phyloP scores from a whole-genome alignment of 2,113 vertebrate genomes.

The Misgurnus mizolepis region DNA sequence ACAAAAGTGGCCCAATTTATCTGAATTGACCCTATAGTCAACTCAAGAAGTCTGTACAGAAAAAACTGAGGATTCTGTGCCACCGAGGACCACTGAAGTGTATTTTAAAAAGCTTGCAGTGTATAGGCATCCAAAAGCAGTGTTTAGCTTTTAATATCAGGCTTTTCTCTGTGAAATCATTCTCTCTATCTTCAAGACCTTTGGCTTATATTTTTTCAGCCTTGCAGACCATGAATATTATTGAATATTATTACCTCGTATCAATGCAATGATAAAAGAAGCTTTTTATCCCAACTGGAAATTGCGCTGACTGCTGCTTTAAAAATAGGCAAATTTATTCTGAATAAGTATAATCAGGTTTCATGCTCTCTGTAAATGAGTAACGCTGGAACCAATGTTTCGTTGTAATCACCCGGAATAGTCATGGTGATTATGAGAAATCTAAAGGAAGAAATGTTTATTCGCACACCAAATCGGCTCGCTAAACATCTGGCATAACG shows the following conservation, averaged over 20 bases:
- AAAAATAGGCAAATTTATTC: conserved; percentile 45
- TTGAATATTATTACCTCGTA: conserved; percentile 29
- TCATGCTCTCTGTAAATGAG: conserved; percentile 46
- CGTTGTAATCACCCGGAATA: conserved; percentile 49
- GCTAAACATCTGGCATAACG: conserved; percentile 23
- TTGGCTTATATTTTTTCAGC: conserved; percentile 16
- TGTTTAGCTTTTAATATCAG: conserved; percentile 13
- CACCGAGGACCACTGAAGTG: neutral
- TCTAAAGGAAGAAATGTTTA: conserved; percentile 42
- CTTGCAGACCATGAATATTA: neutral
- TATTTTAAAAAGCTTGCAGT: neutral
- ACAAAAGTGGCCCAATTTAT: neutral
- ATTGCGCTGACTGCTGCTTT: conserved; percentile 25
- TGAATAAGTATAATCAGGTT: conserved; percentile 51
- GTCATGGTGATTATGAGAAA: conserved; percentile 37
- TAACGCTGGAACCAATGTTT: conserved; percentile 45
- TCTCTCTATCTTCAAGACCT: conserved; percentile 16
- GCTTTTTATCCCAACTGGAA: neutral
- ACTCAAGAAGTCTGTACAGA: neutral
- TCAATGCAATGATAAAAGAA: neutral
- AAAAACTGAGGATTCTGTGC: neutral
- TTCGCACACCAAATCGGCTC: conserved; percentile 28
- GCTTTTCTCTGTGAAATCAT: neutral
- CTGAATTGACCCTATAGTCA: neutral
- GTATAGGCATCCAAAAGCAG: neutral